These are phyloP conservation scores for Pluvialis apricaria DNA, from an alignment of 2,113 vertebrate species.

Conservation along the genomic window DNA sequence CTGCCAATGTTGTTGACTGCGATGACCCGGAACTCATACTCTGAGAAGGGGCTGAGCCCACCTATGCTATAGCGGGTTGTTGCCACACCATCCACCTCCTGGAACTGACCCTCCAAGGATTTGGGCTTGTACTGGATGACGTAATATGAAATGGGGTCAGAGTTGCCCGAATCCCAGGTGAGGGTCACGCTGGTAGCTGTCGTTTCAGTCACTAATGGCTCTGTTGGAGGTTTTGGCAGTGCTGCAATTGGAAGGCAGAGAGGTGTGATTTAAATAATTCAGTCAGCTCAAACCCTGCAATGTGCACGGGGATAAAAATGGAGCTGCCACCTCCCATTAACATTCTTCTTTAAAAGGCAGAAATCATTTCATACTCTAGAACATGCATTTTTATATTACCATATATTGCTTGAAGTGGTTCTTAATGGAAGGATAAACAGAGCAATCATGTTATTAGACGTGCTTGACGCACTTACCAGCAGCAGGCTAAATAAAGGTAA, in stretches of 20 bases:
- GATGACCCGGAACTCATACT: conserved; percentile 90
- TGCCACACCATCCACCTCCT: conserved; percentile 97
- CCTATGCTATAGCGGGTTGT: conserved; percentile 97
- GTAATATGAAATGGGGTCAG: conserved; percentile 91
- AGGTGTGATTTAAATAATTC: conserved; percentile 56
- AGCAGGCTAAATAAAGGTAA: conserved; percentile 68
- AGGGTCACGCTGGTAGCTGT: conserved; percentile 97
- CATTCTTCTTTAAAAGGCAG: conserved; percentile 66
- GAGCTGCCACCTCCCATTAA: conserved; percentile 59
- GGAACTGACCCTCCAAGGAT: conserved; percentile 83
- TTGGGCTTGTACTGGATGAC: conserved; percentile 92
- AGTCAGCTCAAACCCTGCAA: conserved; percentile 41
- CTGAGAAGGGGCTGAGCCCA: conserved; percentile 92
- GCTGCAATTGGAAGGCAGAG: conserved; percentile 77
- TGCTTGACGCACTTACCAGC: conserved; percentile 62
- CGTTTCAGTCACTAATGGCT: conserved; percentile 91
- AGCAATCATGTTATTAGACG: conserved; percentile 72
- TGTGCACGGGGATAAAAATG: conserved; percentile 21
- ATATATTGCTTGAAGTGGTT: conserved; percentile 72
- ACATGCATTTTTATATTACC: conserved; percentile 70
- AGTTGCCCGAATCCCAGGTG: conserved; percentile 96
- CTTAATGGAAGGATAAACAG: conserved; percentile 74
- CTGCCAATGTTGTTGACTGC: conserved; percentile 95
- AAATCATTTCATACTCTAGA: conserved; percentile 67
- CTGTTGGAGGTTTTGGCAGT: conserved; percentile 87